Base-by-base conservation (phyloP, 2,797 vertebrate species). In the Myripristis jacobus region DNA sequence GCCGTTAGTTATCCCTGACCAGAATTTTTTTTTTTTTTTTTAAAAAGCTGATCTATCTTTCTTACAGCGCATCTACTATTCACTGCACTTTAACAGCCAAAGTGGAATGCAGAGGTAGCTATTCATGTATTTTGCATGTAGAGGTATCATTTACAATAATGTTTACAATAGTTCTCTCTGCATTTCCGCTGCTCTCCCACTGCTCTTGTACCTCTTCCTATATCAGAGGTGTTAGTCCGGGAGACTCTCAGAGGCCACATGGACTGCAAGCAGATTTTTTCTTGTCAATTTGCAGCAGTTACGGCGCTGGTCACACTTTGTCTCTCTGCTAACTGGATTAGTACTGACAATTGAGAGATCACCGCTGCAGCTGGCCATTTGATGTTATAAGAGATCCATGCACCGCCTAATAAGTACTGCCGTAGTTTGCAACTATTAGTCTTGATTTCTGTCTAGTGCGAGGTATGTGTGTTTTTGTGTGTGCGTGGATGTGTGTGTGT, bases 391-490 rank as follows among this genome's bases (percentile, higher is more conserved):
- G 67, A 77, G 57, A 74, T 77, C 79, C 77, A 79, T 80, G 76
- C 75, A 78, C 76, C 78, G 72, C 83, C 66, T 77, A 79, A 79
- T 80, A 80, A 83, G 81, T 81, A 77, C 79, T 80, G 83, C 79
- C 64, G 71, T 79, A 70, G 60, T 69, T 58, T 61, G 43, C 65
- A 41, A 36, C 75, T 73, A 83, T 88, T 83, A 75, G 77, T 89
- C 89, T 89, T 84, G 68, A 88, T 89, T 73, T 79, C 73, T 82
- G 84, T 86, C 89, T 64, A 46, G 25, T 61, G 59, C 46, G 66
- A 71, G 68, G 53, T 52, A 38, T 71, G 61, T 55, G 71, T 80
- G 58, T 82, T 47, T 27, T 13, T 64, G 27, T 29, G 18, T 66
- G 57, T n/a, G 60, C 22, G 6, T 25, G 38, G 18, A 38, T 25